Evolutionary conservation across 2,113 vertebrate genomes (phyloP), one percentile per base, ranked within the genome.

Genomic region (Halichoeres trimaculatus): DNA sequence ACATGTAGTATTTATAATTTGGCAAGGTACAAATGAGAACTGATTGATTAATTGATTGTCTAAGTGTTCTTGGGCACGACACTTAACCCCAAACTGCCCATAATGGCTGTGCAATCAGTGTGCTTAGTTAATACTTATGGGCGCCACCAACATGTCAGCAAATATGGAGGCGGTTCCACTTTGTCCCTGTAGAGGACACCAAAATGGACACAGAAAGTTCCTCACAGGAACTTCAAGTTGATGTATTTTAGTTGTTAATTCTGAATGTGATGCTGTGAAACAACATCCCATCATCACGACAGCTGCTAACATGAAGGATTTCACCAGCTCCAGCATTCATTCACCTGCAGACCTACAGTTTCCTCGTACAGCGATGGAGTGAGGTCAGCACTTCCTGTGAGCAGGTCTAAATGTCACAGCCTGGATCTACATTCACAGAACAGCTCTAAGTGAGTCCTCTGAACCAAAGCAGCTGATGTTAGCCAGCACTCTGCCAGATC

Each of bases 401-500:
- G 24, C 50, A 61, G 10, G 26, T 71, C 54, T 52, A 56, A 77
- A 73, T 52, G 57, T 52, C 62, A 59, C 11, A 6, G 40, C 11
- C 40, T 41, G 40, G 40, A 17, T 53, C 35, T 8, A 59, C 12
- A 24, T 16, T 22, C 7, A 62, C 34, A 50, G 22, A n/a, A n/a
- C 11, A 0, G 16, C 17, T 53, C n/a, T 11, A 17, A 38, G 8
- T 23, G 16, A 62, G 38, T 67, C 47, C 56, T 35, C 56, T 22
- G 76, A 78, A 57, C 24, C 48, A 64, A 76, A 81, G 43, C 66
- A 54, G 82, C 71, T 80, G 74, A 77, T 45, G 24, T 48, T 41
- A 36, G 70, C 55, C 50, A 51, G 76, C 48, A 64, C 41, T 19
- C 68, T 79, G 83, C 83, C 77, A 85, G 75, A 76, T 35, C 60